These are phyloP conservation scores for Caradrina clavipalpis DNA, from an alignment of 2,888 invertebrate species.

Conservation along the genomic window DNA sequence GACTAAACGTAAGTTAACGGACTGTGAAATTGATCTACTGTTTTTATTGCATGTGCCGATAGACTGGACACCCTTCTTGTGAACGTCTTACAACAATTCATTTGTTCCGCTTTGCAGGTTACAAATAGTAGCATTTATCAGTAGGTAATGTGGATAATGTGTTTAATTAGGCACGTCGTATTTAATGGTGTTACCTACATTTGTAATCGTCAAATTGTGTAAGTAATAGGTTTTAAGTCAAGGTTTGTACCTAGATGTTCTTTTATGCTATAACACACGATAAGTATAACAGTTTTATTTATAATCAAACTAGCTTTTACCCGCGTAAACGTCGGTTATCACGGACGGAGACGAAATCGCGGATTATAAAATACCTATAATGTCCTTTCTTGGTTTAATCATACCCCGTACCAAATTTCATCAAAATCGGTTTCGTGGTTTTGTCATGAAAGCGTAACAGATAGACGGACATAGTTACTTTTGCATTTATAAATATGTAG, in stretches of 20 bases:
- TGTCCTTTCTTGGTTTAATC: no score
- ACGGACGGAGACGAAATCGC: no score
- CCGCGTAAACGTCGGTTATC: no score
- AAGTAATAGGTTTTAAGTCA: neutral
- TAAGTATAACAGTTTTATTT: no score
- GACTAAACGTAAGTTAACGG: slow-evolving; percentile 68
- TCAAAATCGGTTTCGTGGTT: no score
- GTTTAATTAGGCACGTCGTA: slow-evolving; percentile 12
- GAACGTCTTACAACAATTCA: slow-evolving; percentile 51
- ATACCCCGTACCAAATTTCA: no score
- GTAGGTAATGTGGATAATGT: neutral
- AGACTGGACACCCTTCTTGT: slow-evolving; percentile 35
- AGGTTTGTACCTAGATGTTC: neutral
- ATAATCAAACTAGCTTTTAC: no score
- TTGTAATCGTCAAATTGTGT: slow-evolving; percentile 4
- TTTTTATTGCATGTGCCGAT: slow-evolving; percentile 68
- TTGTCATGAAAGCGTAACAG: no score
- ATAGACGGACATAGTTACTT: no score
- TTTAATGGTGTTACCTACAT: neutral
- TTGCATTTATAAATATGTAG: no score
- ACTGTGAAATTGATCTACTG: slow-evolving; percentile 82
- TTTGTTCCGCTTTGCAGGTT: slow-evolving; percentile 53
- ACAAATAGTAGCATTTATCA: slow-evolving; percentile 6
- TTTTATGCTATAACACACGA: neutral
- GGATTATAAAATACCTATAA: no score